Base-by-base conservation (phyloP, 2,888 invertebrate species). In the Leptopilina myrica region DNA sequence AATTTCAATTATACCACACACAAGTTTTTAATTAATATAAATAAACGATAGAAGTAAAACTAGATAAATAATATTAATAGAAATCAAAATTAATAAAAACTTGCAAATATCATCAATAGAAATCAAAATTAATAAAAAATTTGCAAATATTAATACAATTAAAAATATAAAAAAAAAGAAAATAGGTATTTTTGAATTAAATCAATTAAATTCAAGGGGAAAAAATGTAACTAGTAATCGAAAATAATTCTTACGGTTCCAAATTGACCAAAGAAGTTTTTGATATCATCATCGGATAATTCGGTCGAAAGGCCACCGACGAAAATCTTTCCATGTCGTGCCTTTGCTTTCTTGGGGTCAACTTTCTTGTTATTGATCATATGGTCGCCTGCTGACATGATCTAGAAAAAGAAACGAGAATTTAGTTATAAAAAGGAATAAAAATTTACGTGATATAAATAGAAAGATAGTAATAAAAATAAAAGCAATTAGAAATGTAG, bases 301-400 rank as follows among this genome's bases (percentile, higher is more conserved):
- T 98, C 97, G 88, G 97, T 96, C 87, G 97, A 97, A 82, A 99
- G 94, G 81, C 98, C 98, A 75, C 98, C 98, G 82, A 98, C 98
- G 92, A 98, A 99, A 87, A 99, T 97, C 93, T 99, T 99, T 69
- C 98, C 98, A 89, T 97, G 97, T 86, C 98, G 94, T 0, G 98
- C 98, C 92, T 98, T 98, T 0, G 98, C 98, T 92, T 97, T 97
- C 92, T 98, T 98, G 67, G 98, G 98, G 92, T 98, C 98, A 83
- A 98, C 98, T 92, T 97, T 97, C 92, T 98, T 98, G 90, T 97
- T 97, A 93, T 98, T 98, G 87, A 99, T 97, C 82, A 96, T 95
- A 92, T 99, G 98, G 88, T 98, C 97, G 26, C 96, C 96, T 46
- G 95, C 96, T 76, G 95, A 95, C 92, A 96, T 95, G 77, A 93